Evolutionary conservation across 2,888 invertebrate genomes (phyloP).

Genomic region (Dicranocentrus wangi): DNA sequence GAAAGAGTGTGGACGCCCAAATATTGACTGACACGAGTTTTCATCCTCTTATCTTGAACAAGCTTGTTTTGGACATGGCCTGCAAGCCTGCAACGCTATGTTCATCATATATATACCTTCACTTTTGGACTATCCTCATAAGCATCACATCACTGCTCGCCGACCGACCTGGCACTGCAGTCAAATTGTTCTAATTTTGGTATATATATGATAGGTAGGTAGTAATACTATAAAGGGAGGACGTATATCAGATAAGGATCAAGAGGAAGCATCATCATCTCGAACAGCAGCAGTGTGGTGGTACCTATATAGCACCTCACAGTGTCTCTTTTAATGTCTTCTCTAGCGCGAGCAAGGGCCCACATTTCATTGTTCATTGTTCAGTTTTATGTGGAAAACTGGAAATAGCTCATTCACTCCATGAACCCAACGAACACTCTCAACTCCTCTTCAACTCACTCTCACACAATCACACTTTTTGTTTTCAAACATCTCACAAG

Average conservation of each 20-base stretch:
- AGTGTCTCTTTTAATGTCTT: slow-evolving; percentile 57
- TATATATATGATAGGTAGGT: slow-evolving; percentile 18
- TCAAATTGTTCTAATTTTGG: no score
- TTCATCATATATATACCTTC: slow-evolving; percentile 27
- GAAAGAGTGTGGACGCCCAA: slow-evolving; percentile 62
- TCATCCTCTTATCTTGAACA: slow-evolving; percentile 62
- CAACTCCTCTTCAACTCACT: neutral
- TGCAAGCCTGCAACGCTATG: no score
- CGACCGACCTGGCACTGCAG: neutral
- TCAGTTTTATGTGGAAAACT: slow-evolving; percentile 54
- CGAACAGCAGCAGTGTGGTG: slow-evolving; percentile 4
- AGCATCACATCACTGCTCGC: slow-evolving; percentile 1
- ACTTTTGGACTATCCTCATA: slow-evolving; percentile 34
- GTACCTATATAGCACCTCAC: slow-evolving; percentile 57
- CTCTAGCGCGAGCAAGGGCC: slow-evolving; percentile 48
- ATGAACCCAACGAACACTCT: slow-evolving; percentile 8
- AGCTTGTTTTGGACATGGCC: slow-evolving; percentile 52
- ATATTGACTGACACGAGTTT: slow-evolving; percentile 65
- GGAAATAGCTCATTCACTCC: slow-evolving; percentile 64
- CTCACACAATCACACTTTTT: slow-evolving; percentile 26
- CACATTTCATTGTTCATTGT: slow-evolving; percentile 52
- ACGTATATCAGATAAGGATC: slow-evolving; percentile 36
- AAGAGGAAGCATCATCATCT: slow-evolving; percentile 37
- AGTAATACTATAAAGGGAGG: slow-evolving; percentile 5
- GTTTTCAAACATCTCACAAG: slow-evolving; percentile 8